These are phyloP conservation scores for Neoseiulus cucumeris DNA, from an alignment of 1,140 invertebrate genomes.

Conservation along the genomic window DNA sequence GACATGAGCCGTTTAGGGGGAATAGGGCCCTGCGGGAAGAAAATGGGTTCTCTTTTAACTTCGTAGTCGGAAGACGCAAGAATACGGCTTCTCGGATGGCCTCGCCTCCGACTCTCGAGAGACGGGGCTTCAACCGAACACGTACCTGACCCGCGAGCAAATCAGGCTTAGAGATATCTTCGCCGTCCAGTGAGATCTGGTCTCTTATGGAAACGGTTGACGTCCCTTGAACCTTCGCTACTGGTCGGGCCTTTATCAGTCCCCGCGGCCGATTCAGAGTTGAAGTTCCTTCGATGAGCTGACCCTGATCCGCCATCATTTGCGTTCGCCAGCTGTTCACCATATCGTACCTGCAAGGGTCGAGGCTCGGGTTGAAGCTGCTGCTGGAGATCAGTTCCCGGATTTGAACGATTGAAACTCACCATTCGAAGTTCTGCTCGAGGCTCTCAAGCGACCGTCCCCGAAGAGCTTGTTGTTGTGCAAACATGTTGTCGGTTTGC, in stretches of 20 bases:
- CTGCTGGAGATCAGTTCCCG: too few species aligned
- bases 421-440: conserved; percentile 8
- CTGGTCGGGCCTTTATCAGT: neutral
- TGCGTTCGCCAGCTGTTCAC: conserved; percentile 4
- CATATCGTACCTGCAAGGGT: neutral
- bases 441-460: conserved; percentile 4
- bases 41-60: too few species aligned
- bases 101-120: too few species aligned
- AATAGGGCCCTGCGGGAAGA: neutral
- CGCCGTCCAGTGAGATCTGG: neutral
- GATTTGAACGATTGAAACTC: neutral
- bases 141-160: conserved; percentile 6
- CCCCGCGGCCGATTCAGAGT: conserved; percentile 2
- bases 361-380: too few species aligned
- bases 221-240: conserved; percentile 3
- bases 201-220: conserved; percentile 1
- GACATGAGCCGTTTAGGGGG: neutral
- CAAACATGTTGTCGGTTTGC: neutral
- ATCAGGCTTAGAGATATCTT: neutral
- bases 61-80: too few species aligned
- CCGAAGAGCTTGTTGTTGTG: neutral
- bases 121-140: too few species aligned
- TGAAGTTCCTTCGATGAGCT: neutral
- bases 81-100: too few species aligned
- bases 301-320: neutral